Conservation (phyloP, 2,888 invertebrate genomes). For the Hyposoter didymator region DNA sequence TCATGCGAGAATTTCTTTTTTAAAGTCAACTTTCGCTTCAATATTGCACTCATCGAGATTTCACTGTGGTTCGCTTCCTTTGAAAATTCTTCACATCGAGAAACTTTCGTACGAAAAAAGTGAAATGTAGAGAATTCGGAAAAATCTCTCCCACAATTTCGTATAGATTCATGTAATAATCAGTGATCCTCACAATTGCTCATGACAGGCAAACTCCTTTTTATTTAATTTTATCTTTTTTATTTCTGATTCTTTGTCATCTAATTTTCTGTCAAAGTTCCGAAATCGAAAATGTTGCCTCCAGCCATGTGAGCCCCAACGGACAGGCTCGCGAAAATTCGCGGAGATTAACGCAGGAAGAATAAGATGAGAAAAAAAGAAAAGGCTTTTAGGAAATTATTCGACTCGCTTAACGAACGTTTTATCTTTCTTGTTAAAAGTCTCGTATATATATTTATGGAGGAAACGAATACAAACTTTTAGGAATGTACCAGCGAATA, state of each 20-base stretch:
- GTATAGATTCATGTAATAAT: too few species aligned
- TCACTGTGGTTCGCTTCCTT: neutral
- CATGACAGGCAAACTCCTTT: neutral
- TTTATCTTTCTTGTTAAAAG: neutral
- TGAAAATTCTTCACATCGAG: neutral
- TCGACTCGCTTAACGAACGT: neutral
- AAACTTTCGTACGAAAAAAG: neutral
- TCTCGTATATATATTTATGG: constrained; percentile 18
- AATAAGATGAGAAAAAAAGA: neutral
- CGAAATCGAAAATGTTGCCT: neutral
- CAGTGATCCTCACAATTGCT: too few species aligned
- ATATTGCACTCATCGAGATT: neutral
- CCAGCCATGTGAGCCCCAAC: neutral
- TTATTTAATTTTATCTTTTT: neutral
- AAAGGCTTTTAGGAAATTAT: neutral
- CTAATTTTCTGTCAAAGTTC: constrained; percentile 13
- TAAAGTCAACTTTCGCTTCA: neutral
- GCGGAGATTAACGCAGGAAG: constrained; percentile 43
- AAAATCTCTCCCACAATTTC: neutral
- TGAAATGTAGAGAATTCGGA: neutral
- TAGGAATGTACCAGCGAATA: constrained; percentile 37
- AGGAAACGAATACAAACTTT: constrained; percentile 32
- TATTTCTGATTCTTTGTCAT: neutral
- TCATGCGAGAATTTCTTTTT: neutral
- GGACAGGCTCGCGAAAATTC: constrained; percentile 37